Percentiles rank a stretch among this genome's conserved stretches.
Conservation (phyloP, 2,113 vertebrate species). For the Columbina picui region DNA sequence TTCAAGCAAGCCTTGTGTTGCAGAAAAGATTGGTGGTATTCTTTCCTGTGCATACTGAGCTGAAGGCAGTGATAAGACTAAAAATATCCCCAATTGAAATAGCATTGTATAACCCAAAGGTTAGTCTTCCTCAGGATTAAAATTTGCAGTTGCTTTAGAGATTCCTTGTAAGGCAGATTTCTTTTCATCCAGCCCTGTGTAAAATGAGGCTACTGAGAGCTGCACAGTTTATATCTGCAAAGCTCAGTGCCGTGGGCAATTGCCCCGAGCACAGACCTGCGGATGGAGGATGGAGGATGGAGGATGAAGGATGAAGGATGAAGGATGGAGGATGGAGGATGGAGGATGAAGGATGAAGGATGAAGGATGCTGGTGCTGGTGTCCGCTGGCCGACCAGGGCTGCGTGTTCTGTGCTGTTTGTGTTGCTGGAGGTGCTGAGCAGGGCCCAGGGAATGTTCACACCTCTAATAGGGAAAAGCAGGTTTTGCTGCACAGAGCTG, state of each 20-base stretch:
- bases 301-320: neutral
- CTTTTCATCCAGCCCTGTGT: neutral
- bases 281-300: neutral
- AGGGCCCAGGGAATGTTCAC: neutral
- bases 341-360: neutral
- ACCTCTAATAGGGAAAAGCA: neutral
- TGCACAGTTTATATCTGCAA: neutral
- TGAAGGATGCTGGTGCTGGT: neutral
- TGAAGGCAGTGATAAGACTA: conserved; percentile 35
- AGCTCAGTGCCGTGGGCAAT: neutral
- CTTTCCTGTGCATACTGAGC: neutral
- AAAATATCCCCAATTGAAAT: conserved; percentile 44
- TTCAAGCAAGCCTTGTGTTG: conserved; percentile 32
- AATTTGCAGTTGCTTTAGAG: neutral
- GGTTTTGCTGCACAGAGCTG: neutral
- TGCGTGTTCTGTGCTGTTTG: fast-evolving
- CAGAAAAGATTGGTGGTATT: conserved; percentile 16
- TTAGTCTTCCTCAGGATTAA: conserved; percentile 42
- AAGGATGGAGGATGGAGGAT: neutral
- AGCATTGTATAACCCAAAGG: conserved; percentile 45
- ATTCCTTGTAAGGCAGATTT: neutral
- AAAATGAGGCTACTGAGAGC: neutral
- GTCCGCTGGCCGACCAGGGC: neutral
- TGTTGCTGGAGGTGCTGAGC: neutral
- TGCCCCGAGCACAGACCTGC: neutral